Evolutionary conservation across 1,140 invertebrate species (phyloP).

Genomic region (Lerema accius): DNA sequence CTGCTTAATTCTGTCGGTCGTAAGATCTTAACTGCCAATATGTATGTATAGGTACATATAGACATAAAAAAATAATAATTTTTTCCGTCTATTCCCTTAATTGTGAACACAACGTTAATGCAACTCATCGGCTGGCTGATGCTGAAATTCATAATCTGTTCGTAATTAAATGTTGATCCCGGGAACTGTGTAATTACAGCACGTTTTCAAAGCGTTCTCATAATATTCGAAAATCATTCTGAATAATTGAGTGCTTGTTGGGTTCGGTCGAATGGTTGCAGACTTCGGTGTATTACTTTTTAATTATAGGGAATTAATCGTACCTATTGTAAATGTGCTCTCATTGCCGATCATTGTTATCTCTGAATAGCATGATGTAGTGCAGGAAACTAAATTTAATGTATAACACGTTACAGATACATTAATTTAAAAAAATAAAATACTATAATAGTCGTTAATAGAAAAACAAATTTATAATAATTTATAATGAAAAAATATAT

Average conservation of each 20-base stretch:
- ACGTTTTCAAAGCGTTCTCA: slow-evolving; percentile 29
- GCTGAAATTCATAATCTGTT: slow-evolving; percentile 30
- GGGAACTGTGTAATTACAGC: slow-evolving; percentile 27
- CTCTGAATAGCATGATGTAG: too few relatives aligned
- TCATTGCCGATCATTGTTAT: too few relatives aligned
- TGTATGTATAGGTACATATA: too few relatives aligned
- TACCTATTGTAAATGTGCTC: background rate
- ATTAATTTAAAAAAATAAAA: too few relatives aligned
- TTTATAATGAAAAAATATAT: too few relatives aligned
- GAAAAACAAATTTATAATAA: too few relatives aligned
- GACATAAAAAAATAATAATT: too few relatives aligned
- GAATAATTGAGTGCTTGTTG: slow-evolving; percentile 22
- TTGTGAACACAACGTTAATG: slow-evolving; percentile 24
- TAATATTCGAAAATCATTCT: slow-evolving; percentile 30
- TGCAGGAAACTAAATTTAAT: too few relatives aligned
- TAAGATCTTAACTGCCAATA: too few relatives aligned
- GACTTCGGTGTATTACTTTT: background rate
- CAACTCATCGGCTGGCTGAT: slow-evolving; percentile 20
- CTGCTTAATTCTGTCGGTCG: too few relatives aligned
- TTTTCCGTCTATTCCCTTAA: slow-evolving; percentile 5
- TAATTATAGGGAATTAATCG: background rate
- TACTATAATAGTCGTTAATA: too few relatives aligned
- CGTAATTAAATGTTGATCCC: slow-evolving; percentile 31
- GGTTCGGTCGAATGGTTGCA: slow-evolving; percentile 3
- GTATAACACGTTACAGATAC: too few relatives aligned